Conservation (phyloP, 2,888 invertebrate genomes). For the Agrilus cyanescens region DNA sequence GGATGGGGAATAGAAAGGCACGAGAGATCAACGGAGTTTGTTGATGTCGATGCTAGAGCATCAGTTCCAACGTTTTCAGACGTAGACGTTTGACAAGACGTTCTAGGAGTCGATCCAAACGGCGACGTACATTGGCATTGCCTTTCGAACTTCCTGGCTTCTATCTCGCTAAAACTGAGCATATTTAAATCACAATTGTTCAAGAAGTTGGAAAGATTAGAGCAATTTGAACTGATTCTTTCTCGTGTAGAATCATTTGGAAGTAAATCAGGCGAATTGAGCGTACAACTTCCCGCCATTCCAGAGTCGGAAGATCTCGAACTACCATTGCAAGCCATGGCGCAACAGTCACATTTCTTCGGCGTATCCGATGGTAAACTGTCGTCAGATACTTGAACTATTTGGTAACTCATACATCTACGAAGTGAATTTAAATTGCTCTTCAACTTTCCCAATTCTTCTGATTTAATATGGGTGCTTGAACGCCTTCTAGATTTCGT, state of each 20-base stretch:
- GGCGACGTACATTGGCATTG: slow-evolving; percentile 64
- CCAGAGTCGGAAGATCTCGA: slow-evolving; percentile 73
- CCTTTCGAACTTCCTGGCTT: slow-evolving; percentile 50
- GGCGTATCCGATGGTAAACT: slow-evolving; percentile 9
- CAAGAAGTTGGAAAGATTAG: slow-evolving; percentile 21
- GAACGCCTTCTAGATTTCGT: slow-evolving; percentile 38
- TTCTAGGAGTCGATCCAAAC: slow-evolving; percentile 59
- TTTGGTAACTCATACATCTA: slow-evolving; percentile 41
- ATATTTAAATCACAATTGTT: slow-evolving; percentile 20
- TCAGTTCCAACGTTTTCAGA: slow-evolving; percentile 44
- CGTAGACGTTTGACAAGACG: slow-evolving; percentile 48
- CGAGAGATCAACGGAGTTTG: slow-evolving; percentile 25
- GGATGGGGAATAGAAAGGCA: slow-evolving; percentile 32
- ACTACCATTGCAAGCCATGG: slow-evolving; percentile 43
- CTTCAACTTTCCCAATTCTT: slow-evolving; percentile 5
- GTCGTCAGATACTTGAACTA: slow-evolving; percentile 25
- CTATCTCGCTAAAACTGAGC: slow-evolving; percentile 43
- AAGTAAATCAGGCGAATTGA: slow-evolving; percentile 57
- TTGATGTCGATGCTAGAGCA: slow-evolving; percentile 39
- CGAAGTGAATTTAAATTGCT: slow-evolving; percentile 23
- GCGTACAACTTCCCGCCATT: slow-evolving; percentile 70
- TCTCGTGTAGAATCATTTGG: slow-evolving; percentile 21
- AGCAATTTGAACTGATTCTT: slow-evolving; percentile 24
- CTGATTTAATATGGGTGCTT: slow-evolving; percentile 28
- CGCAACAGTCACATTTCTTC: slow-evolving; percentile 25